Evolutionary conservation across 2,888 invertebrate species (phyloP), one percentile per base, ranked within the genome.

Genomic region (Hirudinaria manillensis): DNA sequence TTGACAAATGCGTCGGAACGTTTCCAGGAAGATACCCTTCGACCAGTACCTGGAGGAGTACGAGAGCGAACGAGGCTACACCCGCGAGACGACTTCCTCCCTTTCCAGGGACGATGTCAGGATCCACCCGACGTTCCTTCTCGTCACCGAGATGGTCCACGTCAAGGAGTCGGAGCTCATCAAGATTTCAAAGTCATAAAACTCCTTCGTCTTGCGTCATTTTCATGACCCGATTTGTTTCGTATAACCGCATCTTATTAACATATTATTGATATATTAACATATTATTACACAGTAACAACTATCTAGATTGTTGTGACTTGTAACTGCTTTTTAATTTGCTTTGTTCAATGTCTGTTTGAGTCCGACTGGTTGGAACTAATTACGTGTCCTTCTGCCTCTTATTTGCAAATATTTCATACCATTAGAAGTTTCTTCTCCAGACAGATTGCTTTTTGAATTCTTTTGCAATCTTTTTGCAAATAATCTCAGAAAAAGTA

Each of bases 121-220:
- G 13, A 29, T 61, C 29, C 61, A 61, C 29, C 29, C 61, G 24
- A 61, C 61, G 24, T 61, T 61, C 29, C 61, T 61, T 61, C 29
- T 61, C 61, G 19, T 61, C 61, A 61, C 61, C 21, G 61, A 61
- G 61, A 61, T 61, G 61, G 29, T 27, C 7, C 61, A 61, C 61
- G 61, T 61, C 61, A 61, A 24, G 24, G 61, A 61, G 61, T 24
- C 24, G 3, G 61, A 61, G 13, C 61, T 61, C 24, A 29, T 10
- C 2, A 61, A 61, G 21, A 61, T 61, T 61, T 4, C 61, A 24
- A 61, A 29, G 61, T 29, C 1, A 16, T n/a, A n/a, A n/a, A n/a
- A n/a, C n/a, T n/a, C 13, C 53, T 13, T 53, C 53, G 53, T 53
- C 53, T 16, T 53, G 13, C 13, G 21, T 53, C 53, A 21, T 53